Evolutionary conservation across 1,140 invertebrate genomes (phyloP).

Genomic region (Drosophila lini): DNA sequence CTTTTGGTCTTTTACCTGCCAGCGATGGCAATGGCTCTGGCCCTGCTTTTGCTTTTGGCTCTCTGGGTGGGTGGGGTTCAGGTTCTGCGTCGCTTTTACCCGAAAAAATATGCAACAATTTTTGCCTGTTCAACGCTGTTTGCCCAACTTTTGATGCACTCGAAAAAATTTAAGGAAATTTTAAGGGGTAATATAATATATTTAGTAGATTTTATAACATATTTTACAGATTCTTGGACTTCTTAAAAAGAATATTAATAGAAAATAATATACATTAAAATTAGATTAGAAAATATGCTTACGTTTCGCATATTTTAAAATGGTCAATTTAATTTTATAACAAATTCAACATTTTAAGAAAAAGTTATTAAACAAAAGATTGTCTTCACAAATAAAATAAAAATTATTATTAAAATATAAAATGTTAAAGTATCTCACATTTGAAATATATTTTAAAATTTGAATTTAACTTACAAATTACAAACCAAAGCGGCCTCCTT

Average conservation of each 20-base stretch:
- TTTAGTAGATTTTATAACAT: not conserved
- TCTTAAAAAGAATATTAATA: not conserved
- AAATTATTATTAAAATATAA: too few relatives aligned
- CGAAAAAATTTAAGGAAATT: not conserved
- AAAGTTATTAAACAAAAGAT: too few relatives aligned
- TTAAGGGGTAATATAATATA: too few relatives aligned
- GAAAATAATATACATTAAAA: not conserved
- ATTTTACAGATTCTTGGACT: not conserved
- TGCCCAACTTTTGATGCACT: constrained; percentile 54
- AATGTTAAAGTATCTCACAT: too few relatives aligned
- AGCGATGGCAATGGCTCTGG: constrained; percentile 6
- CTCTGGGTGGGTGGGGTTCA: not conserved
- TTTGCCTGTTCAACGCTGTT: constrained; percentile 63
- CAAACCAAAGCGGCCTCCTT: not conserved
- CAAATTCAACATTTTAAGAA: too few relatives aligned
- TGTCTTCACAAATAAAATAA: too few relatives aligned
- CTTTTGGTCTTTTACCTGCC: constrained; percentile 69
- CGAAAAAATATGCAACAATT: constrained; percentile 77
- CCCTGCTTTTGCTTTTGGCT: constrained; percentile 22
- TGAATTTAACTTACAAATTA: not conserved
- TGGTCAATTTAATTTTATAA: too few relatives aligned
- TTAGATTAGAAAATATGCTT: not conserved
- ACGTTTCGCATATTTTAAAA: too few relatives aligned
- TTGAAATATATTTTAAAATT: too few relatives aligned
- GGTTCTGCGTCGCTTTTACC: constrained; percentile 13